phyloP scores from a whole-genome alignment of 2,797 vertebrate species.

The Natrix natrix region DNA sequence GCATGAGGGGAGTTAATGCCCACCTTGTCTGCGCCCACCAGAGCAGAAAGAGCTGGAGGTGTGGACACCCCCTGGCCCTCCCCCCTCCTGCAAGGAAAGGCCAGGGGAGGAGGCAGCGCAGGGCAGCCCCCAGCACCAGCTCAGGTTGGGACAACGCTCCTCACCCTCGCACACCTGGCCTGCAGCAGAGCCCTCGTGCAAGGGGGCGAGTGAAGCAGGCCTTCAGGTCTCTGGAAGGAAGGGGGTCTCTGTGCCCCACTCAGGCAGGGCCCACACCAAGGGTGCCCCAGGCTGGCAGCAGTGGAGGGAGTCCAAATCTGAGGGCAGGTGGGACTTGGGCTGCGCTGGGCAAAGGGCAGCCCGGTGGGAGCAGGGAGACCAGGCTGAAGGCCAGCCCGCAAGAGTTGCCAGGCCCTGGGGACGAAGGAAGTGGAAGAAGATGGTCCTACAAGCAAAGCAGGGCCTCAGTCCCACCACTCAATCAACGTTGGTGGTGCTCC shows the following conservation, averaged over 20 bases:
- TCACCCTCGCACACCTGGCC: not conserved
- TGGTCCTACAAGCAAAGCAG: not conserved
- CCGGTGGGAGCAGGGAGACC: not conserved
- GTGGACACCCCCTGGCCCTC: not conserved
- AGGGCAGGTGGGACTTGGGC: not conserved
- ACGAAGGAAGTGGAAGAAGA: no score
- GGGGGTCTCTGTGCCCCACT: not conserved
- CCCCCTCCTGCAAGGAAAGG: conserved; percentile 12
- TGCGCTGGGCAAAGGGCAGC: not conserved
- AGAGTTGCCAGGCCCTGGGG: not conserved
- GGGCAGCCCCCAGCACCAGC: not conserved
- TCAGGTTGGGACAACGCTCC: not conserved
- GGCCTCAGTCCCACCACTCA: not conserved
- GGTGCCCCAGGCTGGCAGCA: not conserved
- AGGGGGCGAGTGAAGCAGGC: not conserved
- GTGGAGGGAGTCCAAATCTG: not conserved
- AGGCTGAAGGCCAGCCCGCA: not conserved
- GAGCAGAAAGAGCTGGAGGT: conserved; percentile 69
- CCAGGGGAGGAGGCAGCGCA: conserved; percentile 31
- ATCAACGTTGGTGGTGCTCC: not conserved
- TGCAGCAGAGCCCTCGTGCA: not conserved
- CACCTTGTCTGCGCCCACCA: conserved; percentile 79
- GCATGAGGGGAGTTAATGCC: conserved; percentile 83
- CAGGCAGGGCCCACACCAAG: not conserved
- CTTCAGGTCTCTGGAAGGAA: not conserved